Conservation (phyloP, 2,797 vertebrate species). For the Paedocypris micromegethes region DNA sequence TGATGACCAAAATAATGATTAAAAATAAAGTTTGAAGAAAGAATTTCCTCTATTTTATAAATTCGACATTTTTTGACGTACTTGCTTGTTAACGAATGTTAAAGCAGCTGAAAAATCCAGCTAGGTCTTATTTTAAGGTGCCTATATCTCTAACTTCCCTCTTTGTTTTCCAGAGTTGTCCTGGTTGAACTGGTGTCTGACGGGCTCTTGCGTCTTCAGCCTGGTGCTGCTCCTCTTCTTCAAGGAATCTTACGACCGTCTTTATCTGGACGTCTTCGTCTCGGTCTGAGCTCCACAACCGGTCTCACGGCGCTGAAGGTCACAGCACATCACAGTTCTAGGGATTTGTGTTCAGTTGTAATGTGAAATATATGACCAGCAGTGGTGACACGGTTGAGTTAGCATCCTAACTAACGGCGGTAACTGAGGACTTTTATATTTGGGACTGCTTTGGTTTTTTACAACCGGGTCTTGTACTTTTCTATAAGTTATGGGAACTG, state of each 20-base stretch:
- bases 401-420: conserved; percentile 28
- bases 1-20: too few species aligned
- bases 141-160: conserved; percentile 8
- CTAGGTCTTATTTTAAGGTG: too few species aligned
- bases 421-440: conserved; percentile 15
- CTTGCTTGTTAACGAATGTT: too few species aligned
- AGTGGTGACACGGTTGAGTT: conserved; percentile 37
- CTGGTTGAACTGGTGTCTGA: conserved; percentile 98
- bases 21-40: too few species aligned
- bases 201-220: conserved; percentile 90
- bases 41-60: too few species aligned
- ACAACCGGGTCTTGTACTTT: conserved; percentile 41
- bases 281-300: conserved; percentile 71
- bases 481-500: conserved; percentile 16
- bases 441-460: background rate
- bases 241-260: conserved; percentile 95
- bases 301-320: background rate
- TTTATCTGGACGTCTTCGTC: conserved; percentile 95
- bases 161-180: conserved; percentile 77
- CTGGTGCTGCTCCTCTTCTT: conserved; percentile 91
- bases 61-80: too few species aligned
- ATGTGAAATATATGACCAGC: conserved; percentile 38
- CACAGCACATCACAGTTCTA: conserved; percentile 27
- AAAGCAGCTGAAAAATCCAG: too few species aligned
- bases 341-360: conserved; percentile 24